A percentile compares a stretch with the other conserved stretches of the same genome.
Conservation (phyloP, 2,888 invertebrate species). For the Pomacea canaliculata region DNA sequence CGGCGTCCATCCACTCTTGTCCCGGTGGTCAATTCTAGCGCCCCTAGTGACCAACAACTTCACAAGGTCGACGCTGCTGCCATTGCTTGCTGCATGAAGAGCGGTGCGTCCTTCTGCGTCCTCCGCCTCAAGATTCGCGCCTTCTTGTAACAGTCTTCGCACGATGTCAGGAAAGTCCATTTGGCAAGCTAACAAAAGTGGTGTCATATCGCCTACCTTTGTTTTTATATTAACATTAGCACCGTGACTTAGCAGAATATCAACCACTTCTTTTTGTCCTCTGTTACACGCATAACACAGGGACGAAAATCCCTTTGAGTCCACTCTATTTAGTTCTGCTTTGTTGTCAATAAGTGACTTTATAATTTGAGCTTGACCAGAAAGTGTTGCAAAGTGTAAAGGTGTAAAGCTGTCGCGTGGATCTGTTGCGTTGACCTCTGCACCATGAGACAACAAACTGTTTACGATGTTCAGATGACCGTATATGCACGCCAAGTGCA, state of each 20-base stretch:
- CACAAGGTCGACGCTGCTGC: background rate
- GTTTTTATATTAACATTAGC: background rate
- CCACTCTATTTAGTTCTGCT: too few relatives aligned
- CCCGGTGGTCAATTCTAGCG: background rate
- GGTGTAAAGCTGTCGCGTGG: background rate
- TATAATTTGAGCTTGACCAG: too few relatives aligned
- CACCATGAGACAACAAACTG: background rate
- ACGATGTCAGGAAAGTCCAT: background rate
- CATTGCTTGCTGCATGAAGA: background rate
- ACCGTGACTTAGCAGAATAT: background rate
- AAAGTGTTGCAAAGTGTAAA: background rate
- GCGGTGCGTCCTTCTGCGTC: background rate
- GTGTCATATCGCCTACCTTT: background rate
- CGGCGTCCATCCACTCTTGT: background rate
- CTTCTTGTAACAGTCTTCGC: background rate
- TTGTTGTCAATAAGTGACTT: too few relatives aligned
- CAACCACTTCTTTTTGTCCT: background rate
- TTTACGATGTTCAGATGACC: background rate
- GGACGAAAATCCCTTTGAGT: background rate
- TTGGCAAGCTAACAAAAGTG: background rate
- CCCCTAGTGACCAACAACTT: background rate
- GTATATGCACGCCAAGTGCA: background rate
- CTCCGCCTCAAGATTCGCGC: background rate
- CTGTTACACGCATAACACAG: background rate
- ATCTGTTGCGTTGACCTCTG: background rate